Evolutionary conservation across 2,888 invertebrate species (phyloP).

Genomic region (Acleris sparsana): DNA sequence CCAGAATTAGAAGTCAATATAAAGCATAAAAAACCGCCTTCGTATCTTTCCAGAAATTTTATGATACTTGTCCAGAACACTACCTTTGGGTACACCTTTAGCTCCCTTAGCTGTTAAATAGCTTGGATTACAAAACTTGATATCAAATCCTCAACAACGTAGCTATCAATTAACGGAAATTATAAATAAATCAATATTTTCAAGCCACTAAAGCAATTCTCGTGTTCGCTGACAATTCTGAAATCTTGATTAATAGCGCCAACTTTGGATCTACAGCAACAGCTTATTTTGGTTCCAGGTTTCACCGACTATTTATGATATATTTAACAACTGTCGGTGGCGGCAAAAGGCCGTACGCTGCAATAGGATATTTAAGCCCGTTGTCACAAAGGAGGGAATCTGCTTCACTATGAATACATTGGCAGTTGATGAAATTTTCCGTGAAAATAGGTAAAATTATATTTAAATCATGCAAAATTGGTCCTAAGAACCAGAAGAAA

Average conservation of each 20-base stretch:
- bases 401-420: slow-evolving; percentile 56
- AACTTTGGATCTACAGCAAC: too few relatives aligned
- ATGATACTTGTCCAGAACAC: neutral
- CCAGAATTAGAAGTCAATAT: neutral
- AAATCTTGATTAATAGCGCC: too few relatives aligned
- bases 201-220: too few relatives aligned
- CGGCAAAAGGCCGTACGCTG: neutral
- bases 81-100: too few relatives aligned
- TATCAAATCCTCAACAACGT: too few relatives aligned
- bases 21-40: too few relatives aligned
- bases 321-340: slow-evolving; percentile 13
- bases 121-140: too few relatives aligned
- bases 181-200: too few relatives aligned
- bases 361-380: slow-evolving; percentile 39
- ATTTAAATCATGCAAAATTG: neutral
- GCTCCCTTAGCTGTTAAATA: too few relatives aligned
- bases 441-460: slow-evolving; percentile 33
- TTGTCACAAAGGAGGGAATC: slow-evolving; percentile 54
- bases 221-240: too few relatives aligned
- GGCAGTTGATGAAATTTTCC: slow-evolving; percentile 50
- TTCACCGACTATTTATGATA: slow-evolving; percentile 1
- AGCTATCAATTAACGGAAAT: too few relatives aligned
- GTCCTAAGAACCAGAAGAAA: too few relatives aligned
- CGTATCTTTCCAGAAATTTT: neutral
- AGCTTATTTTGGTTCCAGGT: slow-evolving; percentile 11